These are phyloP conservation scores for Glossophaga mutica DNA, from an alignment of 2,797 vertebrate genomes.

Conservation along the genomic window DNA sequence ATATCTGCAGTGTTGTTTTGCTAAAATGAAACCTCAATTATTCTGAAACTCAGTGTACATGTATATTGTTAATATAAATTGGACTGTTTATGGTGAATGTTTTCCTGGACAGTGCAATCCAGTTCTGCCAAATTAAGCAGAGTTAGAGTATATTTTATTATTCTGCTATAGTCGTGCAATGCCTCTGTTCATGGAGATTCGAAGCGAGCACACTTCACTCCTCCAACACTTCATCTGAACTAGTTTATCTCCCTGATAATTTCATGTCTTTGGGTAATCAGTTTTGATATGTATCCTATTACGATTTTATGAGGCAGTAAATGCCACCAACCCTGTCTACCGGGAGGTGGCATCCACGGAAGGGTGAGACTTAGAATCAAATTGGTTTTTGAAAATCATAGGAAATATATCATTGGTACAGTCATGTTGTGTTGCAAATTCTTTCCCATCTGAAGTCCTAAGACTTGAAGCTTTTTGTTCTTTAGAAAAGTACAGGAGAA, in stretches of 20 bases:
- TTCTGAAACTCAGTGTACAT: background rate
- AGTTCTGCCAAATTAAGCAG: background rate
- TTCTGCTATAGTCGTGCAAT: background rate
- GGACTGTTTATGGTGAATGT: background rate
- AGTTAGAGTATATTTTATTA: background rate
- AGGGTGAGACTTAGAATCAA: background rate
- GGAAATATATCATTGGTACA: background rate
- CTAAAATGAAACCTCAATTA: background rate
- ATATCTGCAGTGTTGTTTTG: background rate
- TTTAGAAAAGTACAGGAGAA: background rate
- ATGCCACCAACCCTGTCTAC: background rate
- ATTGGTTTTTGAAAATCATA: background rate
- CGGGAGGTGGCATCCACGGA: background rate
- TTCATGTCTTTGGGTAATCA: slow-evolving; percentile 11
- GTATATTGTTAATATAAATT: background rate
- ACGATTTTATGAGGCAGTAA: slow-evolving; percentile 56
- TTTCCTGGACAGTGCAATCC: background rate
- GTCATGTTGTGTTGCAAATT: background rate
- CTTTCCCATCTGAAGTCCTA: background rate
- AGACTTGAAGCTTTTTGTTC: background rate
- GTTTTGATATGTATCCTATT: slow-evolving; percentile 45
- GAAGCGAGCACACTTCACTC: background rate
- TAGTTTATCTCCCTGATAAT: slow-evolving; percentile 1
- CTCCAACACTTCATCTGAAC: background rate
- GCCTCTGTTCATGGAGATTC: background rate